Percentiles rank a stretch among this genome's conserved stretches.
Evolutionary conservation across 1,140 invertebrate species (phyloP).

Genomic region (Ruditapes philippinarum): DNA sequence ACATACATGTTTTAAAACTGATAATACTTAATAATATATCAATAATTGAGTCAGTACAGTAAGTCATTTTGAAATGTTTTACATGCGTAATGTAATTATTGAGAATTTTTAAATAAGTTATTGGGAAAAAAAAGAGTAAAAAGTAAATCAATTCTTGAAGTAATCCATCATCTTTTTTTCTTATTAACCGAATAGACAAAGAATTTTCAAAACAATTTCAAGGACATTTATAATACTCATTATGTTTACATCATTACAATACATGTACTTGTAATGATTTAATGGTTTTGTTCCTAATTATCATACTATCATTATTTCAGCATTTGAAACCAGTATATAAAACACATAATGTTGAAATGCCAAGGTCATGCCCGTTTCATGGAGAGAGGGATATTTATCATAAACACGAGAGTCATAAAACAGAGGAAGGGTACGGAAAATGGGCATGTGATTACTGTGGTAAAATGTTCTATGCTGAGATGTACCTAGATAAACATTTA

Average conservation of each 20-base stretch:
- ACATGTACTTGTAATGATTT: no score
- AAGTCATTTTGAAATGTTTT: no score
- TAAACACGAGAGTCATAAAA: conserved; percentile 90
- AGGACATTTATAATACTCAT: no score
- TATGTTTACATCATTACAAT: no score
- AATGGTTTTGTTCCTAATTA: no score
- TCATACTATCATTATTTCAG: background rate
- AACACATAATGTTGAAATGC: conserved; percentile 86
- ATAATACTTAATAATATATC: no score
- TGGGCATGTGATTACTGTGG: conserved; percentile 97
- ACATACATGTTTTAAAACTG: no score
- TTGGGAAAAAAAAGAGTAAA: no score
- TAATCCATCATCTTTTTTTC: background rate
- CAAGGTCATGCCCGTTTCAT: conserved; percentile 96
- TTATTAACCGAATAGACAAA: background rate
- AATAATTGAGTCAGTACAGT: no score
- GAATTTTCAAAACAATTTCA: background rate
- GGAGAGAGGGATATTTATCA: conserved; percentile 94
- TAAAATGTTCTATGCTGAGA: conserved; percentile 95
- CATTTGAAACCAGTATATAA: conserved; percentile 14
- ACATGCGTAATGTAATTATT: no score
- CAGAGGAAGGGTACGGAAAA: conserved; percentile 89
- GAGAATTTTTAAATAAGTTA: no score
- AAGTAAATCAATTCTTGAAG: background rate
- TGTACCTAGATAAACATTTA: conserved; percentile 95